Evolutionary conservation across 2,113 vertebrate genomes (phyloP), one percentile per base, ranked within the genome.

Genomic region (Gavia stellata): DNA sequence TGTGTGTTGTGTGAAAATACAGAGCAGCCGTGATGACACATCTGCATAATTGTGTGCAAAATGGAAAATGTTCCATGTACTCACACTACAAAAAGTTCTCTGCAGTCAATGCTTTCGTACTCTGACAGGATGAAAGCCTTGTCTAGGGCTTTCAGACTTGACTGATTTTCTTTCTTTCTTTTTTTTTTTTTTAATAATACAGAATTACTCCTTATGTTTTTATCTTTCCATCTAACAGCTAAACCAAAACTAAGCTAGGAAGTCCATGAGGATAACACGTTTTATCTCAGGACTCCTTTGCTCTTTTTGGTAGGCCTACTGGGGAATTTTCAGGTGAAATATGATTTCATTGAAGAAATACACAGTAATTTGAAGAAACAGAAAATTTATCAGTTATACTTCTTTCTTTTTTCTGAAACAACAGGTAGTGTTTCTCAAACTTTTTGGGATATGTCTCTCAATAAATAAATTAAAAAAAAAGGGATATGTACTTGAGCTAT

Each of bases 41-140:
- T 83, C 58, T 96, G 73, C 72, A 71, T 85, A 94, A 90, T 47
- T 66, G 56, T 59, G 88, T 89, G 68, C 49, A 92, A 94, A 95
- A 86, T 29, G 59, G 75, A 93, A 89, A 93, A 88, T 44, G 24
- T 75, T 73, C 59, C 25, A 26, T 82, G 68, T 70, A 45, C 38
- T 78, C 45, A 93, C 40, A 93, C 50, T 63, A 75, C 34, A 92
- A 86, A 90, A 77, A 42, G 53, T 77, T 56, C 26, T 81, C 58
- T 93, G 79, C 29, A 36, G 38, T 92, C 19, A 38, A 38, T 75
- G 16, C 29, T 92, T 91, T 96, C 55, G 81, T 87, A 10, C 23
- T 24, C 28, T 62, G 70, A 78, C n/a, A 81, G 49, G 49, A 67
- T 63, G 19, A 72, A 97, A 88, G 56, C 15, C 34, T 67, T 86